Evolutionary conservation across 2,113 vertebrate genomes (phyloP).

Genomic region (Corythoichthys haematopterus): DNA sequence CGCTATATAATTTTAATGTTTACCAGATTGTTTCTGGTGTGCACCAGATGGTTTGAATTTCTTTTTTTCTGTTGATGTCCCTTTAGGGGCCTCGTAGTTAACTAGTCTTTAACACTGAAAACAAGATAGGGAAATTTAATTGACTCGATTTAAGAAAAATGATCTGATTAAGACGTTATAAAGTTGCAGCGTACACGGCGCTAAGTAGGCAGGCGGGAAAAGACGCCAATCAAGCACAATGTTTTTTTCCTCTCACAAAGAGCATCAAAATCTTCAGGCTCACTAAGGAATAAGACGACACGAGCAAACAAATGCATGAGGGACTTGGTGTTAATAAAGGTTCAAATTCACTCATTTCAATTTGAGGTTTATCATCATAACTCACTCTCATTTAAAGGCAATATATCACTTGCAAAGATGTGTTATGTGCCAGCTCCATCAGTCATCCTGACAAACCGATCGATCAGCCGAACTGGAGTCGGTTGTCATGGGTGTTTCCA

Average conservation of each 20-base stretch:
- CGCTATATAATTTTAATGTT: too few species aligned
- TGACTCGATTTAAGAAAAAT: too few species aligned
- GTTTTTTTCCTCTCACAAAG: slow-evolving; percentile 33
- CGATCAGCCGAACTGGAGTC: slow-evolving; percentile 40
- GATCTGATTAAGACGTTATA: too few species aligned
- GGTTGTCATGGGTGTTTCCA: slow-evolving; percentile 40
- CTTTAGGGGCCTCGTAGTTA: too few species aligned
- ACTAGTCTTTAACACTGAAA: too few species aligned
- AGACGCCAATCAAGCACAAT: neutral
- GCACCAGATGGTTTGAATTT: too few species aligned
- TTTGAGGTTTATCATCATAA: neutral
- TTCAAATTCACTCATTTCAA: neutral
- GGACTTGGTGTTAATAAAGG: neutral
- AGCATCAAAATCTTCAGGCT: slow-evolving; percentile 43
- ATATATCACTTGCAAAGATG: neutral
- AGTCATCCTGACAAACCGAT: slow-evolving; percentile 58
- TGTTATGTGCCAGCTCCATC: slow-evolving; percentile 51
- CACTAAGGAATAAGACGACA: slow-evolving; percentile 41
- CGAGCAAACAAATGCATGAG: neutral
- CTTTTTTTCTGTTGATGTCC: too few species aligned
- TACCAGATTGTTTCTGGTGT: too few species aligned
- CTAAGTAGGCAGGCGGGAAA: slow-evolving; percentile 1
- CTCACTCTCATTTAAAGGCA: neutral
- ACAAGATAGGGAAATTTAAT: too few species aligned
- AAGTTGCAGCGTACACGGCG: slow-evolving; percentile 8